A percentile compares a stretch with the other conserved stretches of the same genome.
Conservation (phyloP, 1,140 invertebrate genomes). For the Leptoteleia sp. region DNA sequence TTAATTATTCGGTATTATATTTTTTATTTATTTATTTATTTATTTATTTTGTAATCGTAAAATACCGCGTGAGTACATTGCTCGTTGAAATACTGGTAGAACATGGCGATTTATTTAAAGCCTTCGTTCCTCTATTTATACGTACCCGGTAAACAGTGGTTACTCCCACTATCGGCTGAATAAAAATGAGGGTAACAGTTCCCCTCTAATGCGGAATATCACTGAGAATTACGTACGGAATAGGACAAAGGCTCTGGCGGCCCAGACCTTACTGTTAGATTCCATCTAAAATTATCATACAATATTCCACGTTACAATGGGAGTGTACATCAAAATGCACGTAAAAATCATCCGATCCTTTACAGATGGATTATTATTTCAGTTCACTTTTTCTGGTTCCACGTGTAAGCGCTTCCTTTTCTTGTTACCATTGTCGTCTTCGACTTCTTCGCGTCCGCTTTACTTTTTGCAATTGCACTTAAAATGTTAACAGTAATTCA, state of each 20-base stretch:
- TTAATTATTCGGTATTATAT: no score
- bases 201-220: slow-evolving; percentile 41
- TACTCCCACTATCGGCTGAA: slow-evolving; percentile 28
- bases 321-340: slow-evolving; percentile 22
- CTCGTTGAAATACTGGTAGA: slow-evolving; percentile 7
- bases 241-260: slow-evolving; percentile 37
- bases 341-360: slow-evolving; percentile 34
- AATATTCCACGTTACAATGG: slow-evolving; percentile 44
- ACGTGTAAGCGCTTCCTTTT: no score
- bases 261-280: slow-evolving; percentile 38
- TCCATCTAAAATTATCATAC: slow-evolving; percentile 45
- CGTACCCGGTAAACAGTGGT: slow-evolving; percentile 34
- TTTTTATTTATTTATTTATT: no score
- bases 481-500: no score
- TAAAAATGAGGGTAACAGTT: slow-evolving; percentile 50
- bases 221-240: slow-evolving; percentile 37
- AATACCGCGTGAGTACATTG: background rate
- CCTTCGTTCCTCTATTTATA: slow-evolving; percentile 13
- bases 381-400: slow-evolving; percentile 7
- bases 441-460: no score
- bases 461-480: no score
- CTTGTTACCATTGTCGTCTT: no score
- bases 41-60: no score
- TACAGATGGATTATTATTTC: slow-evolving; percentile 33
- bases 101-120: background rate